Percentiles rank a stretch among this genome's conserved stretches.
Evolutionary conservation across 2,113 vertebrate genomes (phyloP).

Genomic region (Quiscalus mexicanus): DNA sequence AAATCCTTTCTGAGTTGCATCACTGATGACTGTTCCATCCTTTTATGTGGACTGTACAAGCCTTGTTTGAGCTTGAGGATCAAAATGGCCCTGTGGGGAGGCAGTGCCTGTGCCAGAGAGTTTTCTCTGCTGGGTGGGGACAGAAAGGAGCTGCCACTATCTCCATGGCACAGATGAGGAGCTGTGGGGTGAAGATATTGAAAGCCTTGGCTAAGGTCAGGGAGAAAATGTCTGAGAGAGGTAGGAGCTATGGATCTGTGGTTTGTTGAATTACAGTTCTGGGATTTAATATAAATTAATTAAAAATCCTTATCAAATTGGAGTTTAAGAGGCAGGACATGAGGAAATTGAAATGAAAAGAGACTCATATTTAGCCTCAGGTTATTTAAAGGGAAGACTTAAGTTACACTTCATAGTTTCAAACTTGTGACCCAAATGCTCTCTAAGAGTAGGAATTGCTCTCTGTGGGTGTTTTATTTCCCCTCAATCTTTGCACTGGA

Average conservation of each 20-base stretch:
- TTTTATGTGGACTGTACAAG: neutral
- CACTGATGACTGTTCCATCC: neutral
- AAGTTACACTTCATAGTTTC: neutral
- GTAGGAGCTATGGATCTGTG: neutral
- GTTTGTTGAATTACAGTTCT: neutral
- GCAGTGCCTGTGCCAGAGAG: neutral
- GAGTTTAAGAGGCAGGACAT: neutral
- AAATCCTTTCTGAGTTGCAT: conserved; percentile 41
- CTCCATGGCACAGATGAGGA: neutral
- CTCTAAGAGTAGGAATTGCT: neutral
- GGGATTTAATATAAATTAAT: neutral
- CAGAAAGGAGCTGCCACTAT: neutral
- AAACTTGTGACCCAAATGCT: neutral
- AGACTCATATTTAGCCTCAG: neutral
- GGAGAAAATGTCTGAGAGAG: neutral
- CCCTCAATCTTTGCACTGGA: neutral
- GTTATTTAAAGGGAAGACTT: neutral
- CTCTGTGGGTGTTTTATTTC: neutral
- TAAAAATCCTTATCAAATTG: neutral
- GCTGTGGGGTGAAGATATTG: neutral
- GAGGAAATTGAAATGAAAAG: neutral
- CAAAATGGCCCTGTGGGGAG: neutral
- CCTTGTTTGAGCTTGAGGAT: neutral
- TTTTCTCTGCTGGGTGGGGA: neutral
- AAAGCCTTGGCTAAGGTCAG: neutral